Base-by-base conservation (phyloP, 2,797 vertebrate genomes). In the Ficedula albicollis region DNA sequence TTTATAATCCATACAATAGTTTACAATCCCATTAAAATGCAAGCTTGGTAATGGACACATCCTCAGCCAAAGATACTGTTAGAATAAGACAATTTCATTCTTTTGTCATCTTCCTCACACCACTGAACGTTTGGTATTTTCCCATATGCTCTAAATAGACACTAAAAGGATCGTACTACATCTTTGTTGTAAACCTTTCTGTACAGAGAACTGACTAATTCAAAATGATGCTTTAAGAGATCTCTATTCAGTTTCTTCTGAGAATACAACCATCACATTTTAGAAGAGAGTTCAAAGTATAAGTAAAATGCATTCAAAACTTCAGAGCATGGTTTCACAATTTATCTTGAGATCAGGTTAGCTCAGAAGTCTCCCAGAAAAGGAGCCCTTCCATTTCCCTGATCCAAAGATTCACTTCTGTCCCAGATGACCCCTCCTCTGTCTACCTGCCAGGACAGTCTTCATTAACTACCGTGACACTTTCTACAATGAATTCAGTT, bases 401-500 rank as follows among this genome's bases (percentile, higher is more conserved):
- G 8, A 21, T 54, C 34, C 39, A 54, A 41, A 66, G 48, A 55
- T 13, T 46, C 27, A 29, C 9, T 77, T 77, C 64, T 59, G n/a
- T 20, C 19, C n/a, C 18, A 75, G 58, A 49, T 6, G 16, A 74
- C 11, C 18, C 18, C n/a, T 59, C 25, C 30, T 46, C 30, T 66
- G 5, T 18, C 26, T 9, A 43, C 39, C 27, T 59, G 60, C 21
- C 69, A 77, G 39, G 39, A 78, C 0, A 25, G 26, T 36, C 17
- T 49, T 59, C 82, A 79, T 43, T 44, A 59, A 3, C 8, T n/a
- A 17, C 25, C 30, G 34, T 0, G 1, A 49, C 4, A 3, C 13
- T 13, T 67, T 60, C 39, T 44, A 55, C 32, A 74, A 11, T 12
- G 0, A 76, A 51, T 59, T 69, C n/a, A 32, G n/a, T 29, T 78